Conservation (phyloP, 2,113 vertebrate genomes). For the Nesogale talazaci region DNA sequence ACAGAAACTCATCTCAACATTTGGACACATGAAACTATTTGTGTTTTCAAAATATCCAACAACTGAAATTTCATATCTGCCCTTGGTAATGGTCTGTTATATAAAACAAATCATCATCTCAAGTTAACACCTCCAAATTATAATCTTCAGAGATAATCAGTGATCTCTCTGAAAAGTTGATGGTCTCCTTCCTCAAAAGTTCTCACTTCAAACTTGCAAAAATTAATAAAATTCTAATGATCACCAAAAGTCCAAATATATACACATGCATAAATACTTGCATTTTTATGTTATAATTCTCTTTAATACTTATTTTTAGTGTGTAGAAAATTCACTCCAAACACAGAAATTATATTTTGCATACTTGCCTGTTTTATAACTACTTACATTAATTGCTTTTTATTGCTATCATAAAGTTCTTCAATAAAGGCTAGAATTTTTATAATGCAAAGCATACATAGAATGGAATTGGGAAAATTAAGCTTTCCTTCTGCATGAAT, state of each 20-base stretch:
- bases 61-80: background rate
- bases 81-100: background rate
- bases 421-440: conserved; percentile 21
- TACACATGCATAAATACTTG: too few species aligned
- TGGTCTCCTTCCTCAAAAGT: background rate
- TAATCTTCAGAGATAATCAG: conserved; percentile 39
- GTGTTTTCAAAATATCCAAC: conserved; percentile 10
- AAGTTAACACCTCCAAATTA: conserved; percentile 9
- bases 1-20: background rate
- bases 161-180: background rate
- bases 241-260: background rate
- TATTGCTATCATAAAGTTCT: background rate
- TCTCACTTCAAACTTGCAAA: conserved; percentile 24
- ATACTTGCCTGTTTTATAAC: conserved; percentile 1
- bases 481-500: conserved; percentile 20
- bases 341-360: conserved; percentile 24
- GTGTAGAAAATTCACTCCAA: conserved; percentile 20
- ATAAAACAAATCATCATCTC: conserved; percentile 44
- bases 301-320: background rate
- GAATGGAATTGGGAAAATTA: background rate
- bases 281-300: background rate
- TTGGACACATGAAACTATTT: background rate
- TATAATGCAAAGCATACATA: conserved; percentile 29
- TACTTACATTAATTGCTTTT: conserved; percentile 13
- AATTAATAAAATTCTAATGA: background rate